phyloP scores from a whole-genome alignment of 2,888 invertebrate species.

The Phymatocera aterrima region DNA sequence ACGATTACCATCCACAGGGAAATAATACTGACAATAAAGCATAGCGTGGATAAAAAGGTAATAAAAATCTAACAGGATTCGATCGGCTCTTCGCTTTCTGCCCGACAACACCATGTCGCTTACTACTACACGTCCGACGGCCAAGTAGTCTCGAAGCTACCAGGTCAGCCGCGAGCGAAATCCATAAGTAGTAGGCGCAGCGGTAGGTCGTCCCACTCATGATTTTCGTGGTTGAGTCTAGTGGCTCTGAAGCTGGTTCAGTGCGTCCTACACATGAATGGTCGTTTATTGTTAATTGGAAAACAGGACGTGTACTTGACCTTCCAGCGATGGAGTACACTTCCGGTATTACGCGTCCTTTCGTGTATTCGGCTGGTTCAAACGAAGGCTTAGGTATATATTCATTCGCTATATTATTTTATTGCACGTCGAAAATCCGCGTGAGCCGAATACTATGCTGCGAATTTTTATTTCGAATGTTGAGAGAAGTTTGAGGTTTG shows the following conservation, averaged over 20 bases:
- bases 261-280: background rate
- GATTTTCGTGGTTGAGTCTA: background rate
- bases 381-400: background rate
- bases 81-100: background rate
- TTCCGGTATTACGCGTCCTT: background rate
- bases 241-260: background rate
- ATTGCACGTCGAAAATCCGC: no score
- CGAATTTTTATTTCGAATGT: no score
- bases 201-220: constrained; percentile 8
- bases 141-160: background rate
- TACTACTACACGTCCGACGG: background rate
- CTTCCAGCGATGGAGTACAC: background rate
- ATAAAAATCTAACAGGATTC: background rate
- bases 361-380: background rate
- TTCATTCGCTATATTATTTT: no score
- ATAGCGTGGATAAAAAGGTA: background rate
- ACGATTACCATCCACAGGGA: background rate
- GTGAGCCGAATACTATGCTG: no score
- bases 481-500: no score
- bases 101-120: background rate
- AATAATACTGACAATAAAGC: background rate
- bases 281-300: constrained; percentile 23
- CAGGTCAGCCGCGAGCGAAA: background rate
- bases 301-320: constrained; percentile 7
- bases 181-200: constrained; percentile 14